These are phyloP conservation scores for Noctua fimbriata DNA, from an alignment of 2,888 invertebrate genomes.

Conservation along the genomic window DNA sequence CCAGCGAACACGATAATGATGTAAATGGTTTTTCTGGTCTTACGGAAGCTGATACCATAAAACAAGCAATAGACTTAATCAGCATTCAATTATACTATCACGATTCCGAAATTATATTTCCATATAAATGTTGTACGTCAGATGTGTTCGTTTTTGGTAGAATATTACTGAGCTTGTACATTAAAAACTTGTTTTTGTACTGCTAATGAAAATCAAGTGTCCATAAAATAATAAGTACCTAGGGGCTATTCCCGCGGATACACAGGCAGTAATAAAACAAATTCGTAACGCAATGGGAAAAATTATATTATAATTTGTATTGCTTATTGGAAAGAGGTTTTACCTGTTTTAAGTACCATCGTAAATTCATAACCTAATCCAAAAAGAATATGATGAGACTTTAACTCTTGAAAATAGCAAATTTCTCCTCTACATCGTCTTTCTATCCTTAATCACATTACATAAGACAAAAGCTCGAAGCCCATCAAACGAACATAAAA, in stretches of 20 bases:
- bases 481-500: slow-evolving; percentile 17
- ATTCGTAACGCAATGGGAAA: slow-evolving; percentile 54
- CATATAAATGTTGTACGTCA: slow-evolving; percentile 63
- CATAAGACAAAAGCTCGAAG: slow-evolving; percentile 2
- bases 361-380: background rate
- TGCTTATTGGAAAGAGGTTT: slow-evolving; percentile 1
- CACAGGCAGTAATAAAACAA: slow-evolving; percentile 45
- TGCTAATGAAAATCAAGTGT: slow-evolving; percentile 56
- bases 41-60: slow-evolving; percentile 70
- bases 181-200: slow-evolving; percentile 60
- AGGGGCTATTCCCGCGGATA: slow-evolving; percentile 31
- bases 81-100: slow-evolving; percentile 67
- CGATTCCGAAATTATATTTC: slow-evolving; percentile 65
- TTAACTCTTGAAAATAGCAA: background rate
- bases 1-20: slow-evolving; percentile 63
- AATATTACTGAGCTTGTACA: slow-evolving; percentile 54
- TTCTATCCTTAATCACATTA: background rate
- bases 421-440: background rate
- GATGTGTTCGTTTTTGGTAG: slow-evolving; percentile 57
- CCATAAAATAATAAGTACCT: slow-evolving; percentile 60
- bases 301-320: slow-evolving; percentile 26
- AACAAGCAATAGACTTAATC: slow-evolving; percentile 67
- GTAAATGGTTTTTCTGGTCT: slow-evolving; percentile 63
- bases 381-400: background rate
- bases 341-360: background rate